Percentiles rank a stretch among this genome's conserved stretches.
Evolutionary conservation across 2,888 invertebrate genomes (phyloP).

Genomic region (Drosophila maculinotata): DNA sequence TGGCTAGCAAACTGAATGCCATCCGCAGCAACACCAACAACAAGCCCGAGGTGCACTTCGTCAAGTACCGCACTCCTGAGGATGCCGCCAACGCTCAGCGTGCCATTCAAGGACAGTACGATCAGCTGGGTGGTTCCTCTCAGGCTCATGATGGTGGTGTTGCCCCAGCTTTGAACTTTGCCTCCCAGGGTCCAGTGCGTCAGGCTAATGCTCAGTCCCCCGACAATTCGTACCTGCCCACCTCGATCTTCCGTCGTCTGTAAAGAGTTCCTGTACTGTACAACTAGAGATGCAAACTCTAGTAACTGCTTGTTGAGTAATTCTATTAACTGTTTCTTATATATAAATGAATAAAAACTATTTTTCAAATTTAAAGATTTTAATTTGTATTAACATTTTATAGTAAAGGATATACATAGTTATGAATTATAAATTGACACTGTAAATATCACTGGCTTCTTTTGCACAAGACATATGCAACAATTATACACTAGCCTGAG

Average conservation of each 20-base stretch:
- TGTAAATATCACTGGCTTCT: too few relatives aligned
- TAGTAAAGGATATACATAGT: too few relatives aligned
- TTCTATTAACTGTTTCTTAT: conserved; percentile 47
- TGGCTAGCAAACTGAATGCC: conserved; percentile 71
- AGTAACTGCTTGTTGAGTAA: conserved; percentile 57
- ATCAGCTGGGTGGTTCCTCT: conserved; percentile 62
- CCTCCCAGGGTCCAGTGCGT: conserved; percentile 64
- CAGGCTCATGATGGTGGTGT: conserved; percentile 67
- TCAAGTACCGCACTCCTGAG: conserved; percentile 77
- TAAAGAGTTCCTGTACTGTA: conserved; percentile 40
- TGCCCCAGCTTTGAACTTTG: conserved; percentile 76
- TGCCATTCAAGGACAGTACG: conserved; percentile 74
- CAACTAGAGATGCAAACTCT: conserved; percentile 13
- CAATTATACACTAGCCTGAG: too few relatives aligned
- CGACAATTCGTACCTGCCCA: conserved; percentile 72
- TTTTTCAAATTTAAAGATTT: conserved; percentile 13
- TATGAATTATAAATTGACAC: too few relatives aligned
- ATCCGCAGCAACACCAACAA: conserved; percentile 68
- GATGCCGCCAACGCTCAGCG: conserved; percentile 77
- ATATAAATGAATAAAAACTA: conserved; percentile 43
- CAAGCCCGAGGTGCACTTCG: conserved; percentile 79
- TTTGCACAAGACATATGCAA: too few relatives aligned
- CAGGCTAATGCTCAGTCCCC: conserved; percentile 57
- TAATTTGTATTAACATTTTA: too few relatives aligned
- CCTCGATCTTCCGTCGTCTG: conserved; percentile 75